phyloP scores from a whole-genome alignment of 2,113 vertebrate species.

The Rattus rattus region DNA sequence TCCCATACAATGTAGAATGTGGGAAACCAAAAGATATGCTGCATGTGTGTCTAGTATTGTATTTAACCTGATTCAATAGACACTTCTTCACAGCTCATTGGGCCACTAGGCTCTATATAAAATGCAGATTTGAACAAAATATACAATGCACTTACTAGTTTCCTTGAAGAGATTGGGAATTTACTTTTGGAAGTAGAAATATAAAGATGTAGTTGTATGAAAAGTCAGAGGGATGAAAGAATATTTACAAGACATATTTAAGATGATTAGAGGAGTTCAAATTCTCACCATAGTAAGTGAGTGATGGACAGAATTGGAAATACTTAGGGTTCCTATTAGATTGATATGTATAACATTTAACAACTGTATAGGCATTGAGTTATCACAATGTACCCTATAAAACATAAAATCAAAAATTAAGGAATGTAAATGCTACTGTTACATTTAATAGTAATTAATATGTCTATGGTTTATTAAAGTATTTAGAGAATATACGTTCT shows the following conservation, averaged over 20 bases:
- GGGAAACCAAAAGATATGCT: not conserved
- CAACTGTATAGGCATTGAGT: not conserved
- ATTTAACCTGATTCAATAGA: not conserved
- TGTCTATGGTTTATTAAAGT: not conserved
- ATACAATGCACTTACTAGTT: not conserved
- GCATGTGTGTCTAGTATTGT: not conserved
- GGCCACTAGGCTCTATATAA: not conserved
- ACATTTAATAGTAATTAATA: not conserved
- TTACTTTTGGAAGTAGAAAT: not conserved
- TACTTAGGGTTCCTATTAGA: not conserved
- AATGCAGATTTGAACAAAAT: slow-evolving; percentile 7
- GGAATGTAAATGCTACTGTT: not conserved
- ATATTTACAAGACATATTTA: not conserved
- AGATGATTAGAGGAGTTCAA: not conserved
- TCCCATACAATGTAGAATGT: not conserved
- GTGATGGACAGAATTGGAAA: not conserved
- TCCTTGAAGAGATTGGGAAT: not conserved
- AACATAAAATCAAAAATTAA: not conserved
- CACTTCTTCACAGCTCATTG: not conserved
- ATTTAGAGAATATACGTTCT: not conserved
- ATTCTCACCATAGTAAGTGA: not conserved
- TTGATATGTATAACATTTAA: not conserved
- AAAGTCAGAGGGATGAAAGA: not conserved
- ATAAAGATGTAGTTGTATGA: not conserved
- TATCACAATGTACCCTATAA: not conserved